Base-by-base conservation (phyloP, 2,113 vertebrate species). In the Callorhinus ursinus region DNA sequence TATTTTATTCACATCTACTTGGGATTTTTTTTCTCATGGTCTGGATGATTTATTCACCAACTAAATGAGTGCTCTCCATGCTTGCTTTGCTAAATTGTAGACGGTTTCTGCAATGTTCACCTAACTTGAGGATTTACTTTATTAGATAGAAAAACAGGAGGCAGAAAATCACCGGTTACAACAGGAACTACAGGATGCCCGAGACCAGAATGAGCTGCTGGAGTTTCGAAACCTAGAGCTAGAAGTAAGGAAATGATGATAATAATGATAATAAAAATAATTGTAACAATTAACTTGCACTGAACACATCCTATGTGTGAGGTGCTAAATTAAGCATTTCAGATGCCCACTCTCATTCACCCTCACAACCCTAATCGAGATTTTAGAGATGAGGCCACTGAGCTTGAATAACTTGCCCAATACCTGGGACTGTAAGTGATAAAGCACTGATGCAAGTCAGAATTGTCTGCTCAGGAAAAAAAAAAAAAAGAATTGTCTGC, bases 161-260 rank as follows among this genome's bases (percentile, higher is more conserved):
- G 97, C 98, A 74, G 99, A 99, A 65, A 99, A 98, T 97, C 98
- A 96, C 96, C 99, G 99, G 36, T 97, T 99, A 51, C 99, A 99
- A 89, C 99, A 99, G 97, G 99, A 99, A 96, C 99, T 99, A 12
- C 99, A 99, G 96, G 99, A 99, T 98, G 99, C 99, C 51, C 99
- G 98, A 98, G 99, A 99, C 98, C 99, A 99, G 99, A 99, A 99
- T 42, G 99, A 99, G 90, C 99, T 99, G 93, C 98, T 99, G 96
- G 99, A 99, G 98, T 99, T 99, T 98, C 99, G 99, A 97, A 99
- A 99, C 97, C 98, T 99, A 55, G 99, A 99, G 97, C 99, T 99
- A 42, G 99, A 99, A 99, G 99, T 99, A 98, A 99, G 95, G 97
- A 96, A 81, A 65, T 81, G 33, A 28, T 93, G 65, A 28, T 79